phyloP scores from a whole-genome alignment of 1,140 invertebrate species.

The Zaprionus ornatus region DNA sequence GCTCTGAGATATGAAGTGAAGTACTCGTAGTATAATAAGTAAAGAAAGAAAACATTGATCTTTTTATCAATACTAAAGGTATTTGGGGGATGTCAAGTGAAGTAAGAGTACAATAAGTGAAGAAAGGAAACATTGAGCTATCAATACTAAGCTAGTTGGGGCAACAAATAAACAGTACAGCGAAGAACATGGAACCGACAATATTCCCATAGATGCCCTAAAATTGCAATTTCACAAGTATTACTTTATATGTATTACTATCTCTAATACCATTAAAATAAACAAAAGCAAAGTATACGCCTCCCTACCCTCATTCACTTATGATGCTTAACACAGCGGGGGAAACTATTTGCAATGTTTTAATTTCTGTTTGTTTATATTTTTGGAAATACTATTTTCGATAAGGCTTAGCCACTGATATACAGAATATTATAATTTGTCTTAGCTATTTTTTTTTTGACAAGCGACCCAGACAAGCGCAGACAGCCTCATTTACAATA shows the following conservation, averaged over 20 bases:
- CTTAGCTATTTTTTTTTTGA: conserved; percentile 3
- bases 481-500: conserved; percentile 27
- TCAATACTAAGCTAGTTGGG: background rate
- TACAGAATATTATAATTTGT: conserved; percentile 25
- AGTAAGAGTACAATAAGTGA: too few species aligned
- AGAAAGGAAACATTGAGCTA: background rate
- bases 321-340: background rate
- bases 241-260: too few species aligned
- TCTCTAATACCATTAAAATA: too few species aligned
- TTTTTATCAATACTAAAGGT: too few species aligned
- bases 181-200: too few species aligned
- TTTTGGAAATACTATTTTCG: conserved; percentile 33
- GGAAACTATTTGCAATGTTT: conserved; percentile 24
- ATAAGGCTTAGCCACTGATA: conserved; percentile 12
- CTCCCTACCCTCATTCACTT: background rate
- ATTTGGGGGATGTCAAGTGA: too few species aligned
- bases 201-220: too few species aligned
- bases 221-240: too few species aligned
- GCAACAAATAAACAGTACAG: too few species aligned
- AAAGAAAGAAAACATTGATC: too few species aligned
- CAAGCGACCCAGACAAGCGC: conserved; percentile 3
- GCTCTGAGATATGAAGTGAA: too few species aligned
- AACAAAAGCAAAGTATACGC: background rate
- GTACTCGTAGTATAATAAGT: too few species aligned
- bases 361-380: conserved; percentile 8